Conservation (phyloP, 1,140 invertebrate species). For the Cheumatopsyche charites region DNA sequence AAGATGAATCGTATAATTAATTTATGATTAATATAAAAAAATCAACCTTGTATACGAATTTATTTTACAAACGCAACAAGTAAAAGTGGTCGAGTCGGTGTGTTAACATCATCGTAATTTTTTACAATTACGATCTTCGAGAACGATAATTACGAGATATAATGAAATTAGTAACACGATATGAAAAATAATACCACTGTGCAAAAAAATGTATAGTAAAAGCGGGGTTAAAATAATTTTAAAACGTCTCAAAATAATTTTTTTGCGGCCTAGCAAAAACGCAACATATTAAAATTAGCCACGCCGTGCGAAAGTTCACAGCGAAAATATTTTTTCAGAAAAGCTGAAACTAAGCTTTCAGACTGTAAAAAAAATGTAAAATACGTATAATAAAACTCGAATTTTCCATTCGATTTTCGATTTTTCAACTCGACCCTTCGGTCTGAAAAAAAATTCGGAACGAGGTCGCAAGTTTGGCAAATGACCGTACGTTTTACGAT, state of each 20-base stretch:
- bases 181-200: too few relatives aligned
- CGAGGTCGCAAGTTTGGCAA: slow-evolving; percentile 19
- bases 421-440: too few relatives aligned
- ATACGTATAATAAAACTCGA: too few relatives aligned
- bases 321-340: neutral
- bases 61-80: neutral
- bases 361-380: too few relatives aligned
- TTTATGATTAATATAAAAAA: too few relatives aligned
- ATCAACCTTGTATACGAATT: neutral
- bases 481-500: neutral
- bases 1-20: too few relatives aligned
- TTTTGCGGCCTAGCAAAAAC: neutral
- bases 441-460: slow-evolving; percentile 1
- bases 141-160: too few relatives aligned
- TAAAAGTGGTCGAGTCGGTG: neutral
- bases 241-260: neutral
- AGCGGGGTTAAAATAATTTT: neutral
- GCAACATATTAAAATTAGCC: slow-evolving; percentile 7
- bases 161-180: too few relatives aligned
- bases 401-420: too few relatives aligned
- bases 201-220: neutral
- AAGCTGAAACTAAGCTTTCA: too few relatives aligned
- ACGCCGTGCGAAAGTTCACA: neutral
- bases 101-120: too few relatives aligned
- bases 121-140: too few relatives aligned